Evolutionary conservation across 2,888 invertebrate genomes (phyloP).

Genomic region (Watsonalla cultraria): DNA sequence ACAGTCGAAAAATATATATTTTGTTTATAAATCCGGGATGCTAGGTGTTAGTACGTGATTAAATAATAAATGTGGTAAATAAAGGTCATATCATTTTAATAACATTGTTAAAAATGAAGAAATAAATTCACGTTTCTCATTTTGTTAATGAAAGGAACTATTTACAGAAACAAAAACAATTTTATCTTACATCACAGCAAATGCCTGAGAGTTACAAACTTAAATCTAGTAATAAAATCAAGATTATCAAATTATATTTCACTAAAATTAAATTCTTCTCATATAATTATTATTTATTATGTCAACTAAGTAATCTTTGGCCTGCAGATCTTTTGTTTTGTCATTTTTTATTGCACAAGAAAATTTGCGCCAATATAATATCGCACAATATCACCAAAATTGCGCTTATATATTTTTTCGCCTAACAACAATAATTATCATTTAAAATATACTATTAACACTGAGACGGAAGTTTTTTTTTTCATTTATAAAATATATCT

Average conservation of each 20-base stretch:
- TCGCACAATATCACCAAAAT: slow-evolving; percentile 15
- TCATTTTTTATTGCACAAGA: slow-evolving; percentile 55
- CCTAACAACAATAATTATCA: slow-evolving; percentile 17
- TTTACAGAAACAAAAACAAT: slow-evolving; percentile 31
- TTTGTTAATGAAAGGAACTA: slow-evolving; percentile 28
- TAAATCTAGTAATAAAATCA: slow-evolving; percentile 43
- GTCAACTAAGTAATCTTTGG: slow-evolving; percentile 69
- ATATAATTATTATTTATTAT: slow-evolving; percentile 17
- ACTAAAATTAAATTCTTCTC: slow-evolving; percentile 31
- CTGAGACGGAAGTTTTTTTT: slow-evolving; percentile 39
- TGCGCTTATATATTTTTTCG: background rate
- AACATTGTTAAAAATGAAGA: slow-evolving; percentile 8
- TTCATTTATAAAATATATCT: slow-evolving; percentile 6
- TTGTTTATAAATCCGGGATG: background rate
- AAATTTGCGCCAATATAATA: slow-evolving; percentile 33
- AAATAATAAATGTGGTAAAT: slow-evolving; percentile 1
- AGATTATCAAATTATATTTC: slow-evolving; percentile 52
- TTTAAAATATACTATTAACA: slow-evolving; percentile 39
- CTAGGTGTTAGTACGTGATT: background rate
- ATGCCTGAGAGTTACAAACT: slow-evolving; percentile 71
- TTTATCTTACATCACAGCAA: slow-evolving; percentile 74
- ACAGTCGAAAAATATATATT: slow-evolving; percentile 1
- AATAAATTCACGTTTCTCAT: slow-evolving; percentile 2
- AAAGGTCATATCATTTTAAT: slow-evolving; percentile 4
- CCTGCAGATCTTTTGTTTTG: slow-evolving; percentile 67